Percentiles rank a stretch among this genome's conserved stretches.
phyloP scores from a whole-genome alignment of 1,140 invertebrate genomes.

The Ooceraea biroi region DNA sequence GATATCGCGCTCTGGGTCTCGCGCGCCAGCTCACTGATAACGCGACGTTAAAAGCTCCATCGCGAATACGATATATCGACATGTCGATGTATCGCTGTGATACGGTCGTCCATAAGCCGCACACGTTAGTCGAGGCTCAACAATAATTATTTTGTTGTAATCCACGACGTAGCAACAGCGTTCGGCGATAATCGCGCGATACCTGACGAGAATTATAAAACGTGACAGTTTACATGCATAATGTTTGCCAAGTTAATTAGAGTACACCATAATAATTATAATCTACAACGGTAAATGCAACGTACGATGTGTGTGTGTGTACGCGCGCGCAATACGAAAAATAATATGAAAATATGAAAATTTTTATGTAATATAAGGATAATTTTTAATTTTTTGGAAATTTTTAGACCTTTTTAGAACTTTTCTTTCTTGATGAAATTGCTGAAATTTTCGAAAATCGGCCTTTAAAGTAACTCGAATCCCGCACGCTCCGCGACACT shows the following conservation, averaged over 20 bases:
- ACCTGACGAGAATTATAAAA: too few relatives aligned
- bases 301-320: too few relatives aligned
- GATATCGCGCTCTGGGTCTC: conserved; percentile 44
- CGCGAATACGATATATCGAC: conserved; percentile 42
- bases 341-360: too few relatives aligned
- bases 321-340: too few relatives aligned
- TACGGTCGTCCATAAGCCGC: background rate
- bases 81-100: conserved; percentile 30
- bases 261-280: background rate
- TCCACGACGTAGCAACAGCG: background rate
- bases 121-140: conserved; percentile 14
- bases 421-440: too few relatives aligned
- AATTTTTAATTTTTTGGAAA: too few relatives aligned
- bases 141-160: conserved; percentile 10
- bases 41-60: conserved; percentile 54
- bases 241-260: background rate
- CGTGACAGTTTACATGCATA: background rate
- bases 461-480: too few relatives aligned
- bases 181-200: too few relatives aligned
- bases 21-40: conserved; percentile 43
- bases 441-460: too few relatives aligned
- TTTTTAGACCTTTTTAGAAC: too few relatives aligned
- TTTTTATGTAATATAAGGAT: too few relatives aligned
- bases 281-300: background rate
- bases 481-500: too few relatives aligned